Evolutionary conservation across 2,113 vertebrate genomes (phyloP).

Genomic region (Elephantulus edwardii): DNA sequence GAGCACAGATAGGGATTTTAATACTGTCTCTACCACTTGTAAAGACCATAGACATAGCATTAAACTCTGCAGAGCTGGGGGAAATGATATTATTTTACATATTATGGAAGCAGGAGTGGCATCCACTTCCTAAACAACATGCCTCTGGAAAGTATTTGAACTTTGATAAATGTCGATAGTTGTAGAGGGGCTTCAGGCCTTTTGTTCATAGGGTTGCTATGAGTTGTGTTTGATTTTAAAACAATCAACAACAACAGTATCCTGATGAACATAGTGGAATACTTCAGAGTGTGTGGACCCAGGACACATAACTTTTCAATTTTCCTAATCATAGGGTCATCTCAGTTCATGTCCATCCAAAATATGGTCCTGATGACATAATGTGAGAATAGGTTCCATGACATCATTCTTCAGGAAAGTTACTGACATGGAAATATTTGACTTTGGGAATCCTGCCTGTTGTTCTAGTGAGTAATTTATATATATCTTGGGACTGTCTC

Average conservation of each 20-base stretch:
- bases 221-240: no score
- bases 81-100: background rate
- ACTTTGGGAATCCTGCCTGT: background rate
- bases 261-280: rapidly evolving
- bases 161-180: no score
- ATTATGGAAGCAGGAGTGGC: background rate
- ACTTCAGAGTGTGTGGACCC: background rate
- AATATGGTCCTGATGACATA: background rate
- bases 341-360: background rate
- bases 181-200: no score
- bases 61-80: background rate
- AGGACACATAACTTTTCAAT: background rate
- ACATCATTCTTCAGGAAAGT: slow-evolving; percentile 14
- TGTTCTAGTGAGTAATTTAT: background rate
- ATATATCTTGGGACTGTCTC: background rate
- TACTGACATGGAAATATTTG: background rate
- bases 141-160: no score
- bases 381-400: background rate
- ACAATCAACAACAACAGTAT: no score
- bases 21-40: background rate
- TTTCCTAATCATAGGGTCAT: background rate
- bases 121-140: no score
- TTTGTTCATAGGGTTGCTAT: no score
- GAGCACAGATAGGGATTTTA: background rate
- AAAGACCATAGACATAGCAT: background rate